Evolutionary conservation across 2,113 vertebrate species (phyloP), one percentile per base, ranked within the genome.

Genomic region (Camelus bactrianus): DNA sequence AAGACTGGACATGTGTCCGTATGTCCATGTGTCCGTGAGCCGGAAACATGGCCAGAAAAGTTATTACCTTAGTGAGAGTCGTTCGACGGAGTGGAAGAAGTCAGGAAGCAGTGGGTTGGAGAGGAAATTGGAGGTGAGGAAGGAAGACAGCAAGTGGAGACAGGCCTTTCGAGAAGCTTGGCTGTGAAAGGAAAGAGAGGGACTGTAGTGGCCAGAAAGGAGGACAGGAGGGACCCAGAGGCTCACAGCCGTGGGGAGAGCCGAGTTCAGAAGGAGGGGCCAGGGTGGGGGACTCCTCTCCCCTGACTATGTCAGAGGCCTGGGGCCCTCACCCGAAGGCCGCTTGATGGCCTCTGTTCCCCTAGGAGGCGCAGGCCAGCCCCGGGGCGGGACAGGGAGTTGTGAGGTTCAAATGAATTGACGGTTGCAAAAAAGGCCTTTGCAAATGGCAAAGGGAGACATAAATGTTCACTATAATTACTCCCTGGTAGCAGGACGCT

Each of bases 321-420:
- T 52, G 73, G 32, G 20, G 48, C 50, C 86, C 90, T 48, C 24
- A 54, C 13, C 26, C 1, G 17, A 62, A 81, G 48, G 56, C 89
- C 94, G 0, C 97, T 96, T 97, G 96, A 97, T 64, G 67, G 91
- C 97, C 97, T 95, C 97, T 76, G 91, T 64, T 82, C 93, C 97
- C 94, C 73, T 28, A 56, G 73, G 86, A 91, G 84, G 93, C 7
- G 8, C 89, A 81, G 93, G 93, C 97, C 81, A 73, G 84, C 58
- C 95, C 97, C 69, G 14, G 54, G 22, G 81, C 48, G 48, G 94
- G 97, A 80, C 93, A 96, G 95, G 96, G 95, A 58, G 88, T 97
- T 97, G 96, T 98, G 97, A 97, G 97, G 82, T 95, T 98, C 89
- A 96, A 96, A 94, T 95, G 97, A 91, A 92, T 14, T 15, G 16